Conservation (phyloP, 2,888 invertebrate species). For the Xestia ashworthii region DNA sequence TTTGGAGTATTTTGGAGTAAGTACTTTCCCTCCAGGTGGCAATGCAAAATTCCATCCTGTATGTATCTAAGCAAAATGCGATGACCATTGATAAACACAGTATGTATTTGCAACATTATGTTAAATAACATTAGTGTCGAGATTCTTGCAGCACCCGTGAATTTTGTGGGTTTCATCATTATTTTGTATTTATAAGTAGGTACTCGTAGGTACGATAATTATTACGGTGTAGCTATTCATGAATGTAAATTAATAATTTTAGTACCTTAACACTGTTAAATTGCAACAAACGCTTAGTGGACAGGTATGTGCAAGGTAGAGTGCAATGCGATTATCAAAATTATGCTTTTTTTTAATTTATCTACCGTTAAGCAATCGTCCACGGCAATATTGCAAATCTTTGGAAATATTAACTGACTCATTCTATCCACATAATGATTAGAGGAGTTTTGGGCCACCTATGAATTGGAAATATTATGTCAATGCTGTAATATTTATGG, state of each 20-base stretch:
- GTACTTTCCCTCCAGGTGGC: no score
- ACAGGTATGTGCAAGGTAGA: no score
- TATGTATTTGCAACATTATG: neutral
- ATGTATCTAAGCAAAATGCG: neutral
- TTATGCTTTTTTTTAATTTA: neutral
- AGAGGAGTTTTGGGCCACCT: neutral
- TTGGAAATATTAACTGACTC: conserved; percentile 20
- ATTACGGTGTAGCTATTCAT: no score
- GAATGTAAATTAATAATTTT: neutral
- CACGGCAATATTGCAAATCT: conserved; percentile 10
- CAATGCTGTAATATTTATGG: conserved; percentile 47
- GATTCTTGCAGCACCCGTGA: neutral
- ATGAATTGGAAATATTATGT: conserved; percentile 22
- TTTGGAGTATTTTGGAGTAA: no score
- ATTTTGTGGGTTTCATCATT: neutral
- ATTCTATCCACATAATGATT: conserved; percentile 34
- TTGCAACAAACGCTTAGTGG: neutral
- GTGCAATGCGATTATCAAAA: neutral
- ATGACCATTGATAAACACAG: neutral
- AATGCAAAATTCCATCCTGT: no score
- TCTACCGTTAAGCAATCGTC: neutral
- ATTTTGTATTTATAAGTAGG: neutral
- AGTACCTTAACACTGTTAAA: neutral
- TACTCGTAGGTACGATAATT: no score
- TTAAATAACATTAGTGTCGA: neutral